Evolutionary conservation across 2,888 invertebrate species (phyloP).

Genomic region (Dynastes maya): DNA sequence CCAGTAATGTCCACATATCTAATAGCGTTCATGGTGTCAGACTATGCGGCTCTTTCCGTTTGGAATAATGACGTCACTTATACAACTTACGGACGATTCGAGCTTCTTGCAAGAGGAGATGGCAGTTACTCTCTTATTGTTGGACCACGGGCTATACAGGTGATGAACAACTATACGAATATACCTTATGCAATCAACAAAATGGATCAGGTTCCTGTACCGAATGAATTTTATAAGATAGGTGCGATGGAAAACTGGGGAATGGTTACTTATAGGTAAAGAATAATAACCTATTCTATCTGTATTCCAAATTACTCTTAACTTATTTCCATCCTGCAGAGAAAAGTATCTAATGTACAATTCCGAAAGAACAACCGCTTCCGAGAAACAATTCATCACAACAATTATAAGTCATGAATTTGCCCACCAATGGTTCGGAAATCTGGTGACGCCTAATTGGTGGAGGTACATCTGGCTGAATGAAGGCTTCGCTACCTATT

Average conservation of each 20-base stretch:
- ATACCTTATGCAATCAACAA: conserved; percentile 77
- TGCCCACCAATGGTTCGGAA: conserved; percentile 74
- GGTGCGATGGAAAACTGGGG: conserved; percentile 97
- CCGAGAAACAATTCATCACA: conserved; percentile 60
- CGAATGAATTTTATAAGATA: conserved; percentile 80
- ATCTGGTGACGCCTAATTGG: conserved; percentile 68
- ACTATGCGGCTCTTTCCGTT: conserved; percentile 75
- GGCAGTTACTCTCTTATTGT: conserved; percentile 37
- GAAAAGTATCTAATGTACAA: conserved; percentile 50
- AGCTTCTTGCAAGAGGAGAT: conserved; percentile 77
- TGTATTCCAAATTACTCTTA: neutral
- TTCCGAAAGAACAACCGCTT: conserved; percentile 19
- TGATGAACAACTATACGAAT: conserved; percentile 75
- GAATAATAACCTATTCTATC: no score
- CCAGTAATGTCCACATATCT: conserved; percentile 87
- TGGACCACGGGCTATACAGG: conserved; percentile 51
- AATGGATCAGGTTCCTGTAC: conserved; percentile 88
- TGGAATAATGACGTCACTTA: conserved; percentile 69
- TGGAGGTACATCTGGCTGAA: conserved; percentile 70
- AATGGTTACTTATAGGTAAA: conserved; percentile 79
- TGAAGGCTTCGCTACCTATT: conserved; percentile 74
- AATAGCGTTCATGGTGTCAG: conserved; percentile 85
- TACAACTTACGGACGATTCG: conserved; percentile 79
- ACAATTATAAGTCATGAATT: conserved; percentile 72
- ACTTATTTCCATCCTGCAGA: conserved; percentile 20